Evolutionary conservation across 2,113 vertebrate species (phyloP).

Genomic region (Lanius collurio): DNA sequence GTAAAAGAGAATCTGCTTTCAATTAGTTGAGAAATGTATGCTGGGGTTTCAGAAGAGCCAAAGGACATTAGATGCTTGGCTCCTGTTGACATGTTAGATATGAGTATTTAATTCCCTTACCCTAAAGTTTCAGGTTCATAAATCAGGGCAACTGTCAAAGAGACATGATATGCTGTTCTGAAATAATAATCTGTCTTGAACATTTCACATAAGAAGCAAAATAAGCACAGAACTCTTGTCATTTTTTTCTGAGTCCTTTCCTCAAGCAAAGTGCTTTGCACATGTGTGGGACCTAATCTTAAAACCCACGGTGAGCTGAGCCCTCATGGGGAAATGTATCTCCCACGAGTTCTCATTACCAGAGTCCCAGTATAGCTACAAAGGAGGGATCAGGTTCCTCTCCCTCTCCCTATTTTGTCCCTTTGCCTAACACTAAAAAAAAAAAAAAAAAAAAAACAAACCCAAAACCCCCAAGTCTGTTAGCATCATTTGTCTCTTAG

Average conservation of each 20-base stretch:
- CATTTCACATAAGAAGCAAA: neutral
- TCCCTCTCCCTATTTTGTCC: neutral
- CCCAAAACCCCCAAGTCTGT: neutral
- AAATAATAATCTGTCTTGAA: conserved; percentile 6
- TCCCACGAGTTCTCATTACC: neutral
- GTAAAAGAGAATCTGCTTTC: neutral
- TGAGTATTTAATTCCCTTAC: neutral
- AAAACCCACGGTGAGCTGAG: neutral
- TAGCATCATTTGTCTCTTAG: neutral
- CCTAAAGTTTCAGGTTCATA: neutral
- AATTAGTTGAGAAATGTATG: neutral
- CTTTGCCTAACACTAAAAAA: neutral
- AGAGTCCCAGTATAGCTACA: neutral
- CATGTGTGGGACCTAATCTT: neutral
- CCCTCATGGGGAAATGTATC: neutral
- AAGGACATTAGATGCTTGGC: neutral
- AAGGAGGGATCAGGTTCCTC: neutral
- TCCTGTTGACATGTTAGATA: neutral
- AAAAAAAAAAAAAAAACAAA: neutral
- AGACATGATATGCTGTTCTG: neutral
- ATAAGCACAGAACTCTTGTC: neutral
- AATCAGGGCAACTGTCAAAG: neutral
- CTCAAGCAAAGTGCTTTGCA: neutral
- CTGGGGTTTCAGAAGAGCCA: neutral
- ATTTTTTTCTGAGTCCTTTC: neutral